Evolutionary conservation across 2,113 vertebrate genomes (phyloP).

Genomic region (Corvus moneduloides): DNA sequence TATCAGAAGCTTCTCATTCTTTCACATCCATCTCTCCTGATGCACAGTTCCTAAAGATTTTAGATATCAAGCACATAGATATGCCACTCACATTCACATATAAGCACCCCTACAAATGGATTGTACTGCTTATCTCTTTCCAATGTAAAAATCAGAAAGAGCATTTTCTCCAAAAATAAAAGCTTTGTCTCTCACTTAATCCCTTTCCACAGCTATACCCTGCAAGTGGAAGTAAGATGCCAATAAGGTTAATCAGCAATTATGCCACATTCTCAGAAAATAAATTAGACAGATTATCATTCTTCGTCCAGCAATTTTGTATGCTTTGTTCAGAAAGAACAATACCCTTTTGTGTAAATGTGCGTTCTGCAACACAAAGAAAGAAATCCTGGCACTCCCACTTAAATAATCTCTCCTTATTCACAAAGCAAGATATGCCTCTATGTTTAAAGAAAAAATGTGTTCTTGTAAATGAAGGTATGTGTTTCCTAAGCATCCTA

Average conservation of each 20-base stretch:
- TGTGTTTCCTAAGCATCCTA: background rate
- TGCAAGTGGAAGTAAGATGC: background rate
- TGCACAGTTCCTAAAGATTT: background rate
- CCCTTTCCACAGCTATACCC: background rate
- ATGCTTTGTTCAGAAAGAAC: background rate
- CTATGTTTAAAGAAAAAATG: background rate
- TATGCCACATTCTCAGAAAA: background rate
- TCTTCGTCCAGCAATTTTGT: background rate
- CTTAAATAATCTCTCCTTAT: background rate
- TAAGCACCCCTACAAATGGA: background rate
- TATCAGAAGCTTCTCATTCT: background rate
- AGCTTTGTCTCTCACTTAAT: background rate
- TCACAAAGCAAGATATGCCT: background rate
- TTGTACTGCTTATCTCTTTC: background rate
- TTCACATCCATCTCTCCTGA: background rate
- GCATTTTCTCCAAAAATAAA: slow-evolving; percentile 2
- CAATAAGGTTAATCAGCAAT: slow-evolving; percentile 1
- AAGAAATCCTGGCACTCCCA: background rate
- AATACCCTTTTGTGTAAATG: background rate
- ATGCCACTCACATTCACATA: background rate
- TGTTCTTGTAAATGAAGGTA: background rate
- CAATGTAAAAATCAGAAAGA: background rate
- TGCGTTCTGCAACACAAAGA: background rate
- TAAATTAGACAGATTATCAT: background rate
- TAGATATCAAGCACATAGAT: background rate